Conservation (phyloP, 1,140 invertebrate genomes). For the Rhysida immarginata region DNA sequence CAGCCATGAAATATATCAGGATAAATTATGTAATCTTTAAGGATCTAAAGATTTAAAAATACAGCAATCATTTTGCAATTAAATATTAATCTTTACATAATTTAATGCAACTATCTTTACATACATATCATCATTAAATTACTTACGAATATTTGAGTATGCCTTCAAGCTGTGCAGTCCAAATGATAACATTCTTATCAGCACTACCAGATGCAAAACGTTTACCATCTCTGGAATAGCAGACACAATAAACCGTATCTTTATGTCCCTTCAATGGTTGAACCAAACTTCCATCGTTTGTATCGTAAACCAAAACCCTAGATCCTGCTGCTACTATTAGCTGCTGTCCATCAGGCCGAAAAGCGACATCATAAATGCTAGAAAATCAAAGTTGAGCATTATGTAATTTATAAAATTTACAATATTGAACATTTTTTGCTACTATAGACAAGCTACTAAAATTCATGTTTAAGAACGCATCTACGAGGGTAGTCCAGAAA, state of each 20-base stretch:
- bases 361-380: slow-evolving; percentile 88
- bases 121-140: background rate
- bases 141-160: slow-evolving; percentile 91
- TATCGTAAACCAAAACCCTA: slow-evolving; percentile 84
- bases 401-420: too few species aligned
- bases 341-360: slow-evolving; percentile 86
- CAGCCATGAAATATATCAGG: too few species aligned
- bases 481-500: too few species aligned
- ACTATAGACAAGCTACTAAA: too few species aligned
- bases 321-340: slow-evolving; percentile 85
- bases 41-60: too few species aligned
- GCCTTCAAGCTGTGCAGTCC: slow-evolving; percentile 92
- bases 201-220: slow-evolving; percentile 92
- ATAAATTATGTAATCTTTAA: too few species aligned
- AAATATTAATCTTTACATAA: too few species aligned
- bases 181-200: slow-evolving; percentile 96
- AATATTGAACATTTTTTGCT: too few species aligned
- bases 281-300: slow-evolving; percentile 72
- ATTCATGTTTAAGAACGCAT: too few species aligned
- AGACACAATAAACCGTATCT: slow-evolving; percentile 81
- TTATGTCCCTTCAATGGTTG: slow-evolving; percentile 90
- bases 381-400: slow-evolving; percentile 30
- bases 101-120: background rate
- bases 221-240: slow-evolving; percentile 86
- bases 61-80: too few species aligned